Evolutionary conservation across 2,113 vertebrate genomes (phyloP).

Genomic region (Seriola quinqueradiata): DNA sequence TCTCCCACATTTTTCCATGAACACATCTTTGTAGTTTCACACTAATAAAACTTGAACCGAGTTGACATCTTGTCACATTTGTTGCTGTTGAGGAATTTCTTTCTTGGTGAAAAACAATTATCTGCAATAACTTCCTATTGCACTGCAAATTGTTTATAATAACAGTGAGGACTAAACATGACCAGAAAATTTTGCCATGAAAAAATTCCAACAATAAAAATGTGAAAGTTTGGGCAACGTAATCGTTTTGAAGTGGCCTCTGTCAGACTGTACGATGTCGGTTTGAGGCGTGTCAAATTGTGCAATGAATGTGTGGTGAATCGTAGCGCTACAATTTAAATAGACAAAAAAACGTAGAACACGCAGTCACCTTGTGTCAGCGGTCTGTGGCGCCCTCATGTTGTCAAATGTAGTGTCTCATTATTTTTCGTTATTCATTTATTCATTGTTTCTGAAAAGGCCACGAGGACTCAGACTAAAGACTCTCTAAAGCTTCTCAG

Average conservation of each 20-base stretch:
- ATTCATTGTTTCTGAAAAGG: neutral
- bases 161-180: neutral
- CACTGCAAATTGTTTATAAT: constrained; percentile 5
- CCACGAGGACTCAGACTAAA: neutral
- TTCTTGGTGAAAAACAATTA: no score
- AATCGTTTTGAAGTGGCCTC: neutral
- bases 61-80: neutral
- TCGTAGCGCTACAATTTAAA: no score
- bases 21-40: neutral
- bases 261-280: neutral
- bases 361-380: neutral
- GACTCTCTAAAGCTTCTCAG: neutral
- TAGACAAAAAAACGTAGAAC: neutral
- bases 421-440: neutral
- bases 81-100: neutral
- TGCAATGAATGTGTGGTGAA: neutral
- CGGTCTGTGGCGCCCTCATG: neutral
- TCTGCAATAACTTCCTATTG: neutral
- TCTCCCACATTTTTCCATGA: neutral
- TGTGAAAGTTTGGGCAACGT: neutral
- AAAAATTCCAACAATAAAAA: neutral
- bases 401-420: neutral
- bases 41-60: neutral
- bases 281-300: neutral
- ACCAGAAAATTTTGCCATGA: neutral